Evolutionary conservation across 2,888 invertebrate genomes (phyloP).

Genomic region (Diachrysia chrysitis): DNA sequence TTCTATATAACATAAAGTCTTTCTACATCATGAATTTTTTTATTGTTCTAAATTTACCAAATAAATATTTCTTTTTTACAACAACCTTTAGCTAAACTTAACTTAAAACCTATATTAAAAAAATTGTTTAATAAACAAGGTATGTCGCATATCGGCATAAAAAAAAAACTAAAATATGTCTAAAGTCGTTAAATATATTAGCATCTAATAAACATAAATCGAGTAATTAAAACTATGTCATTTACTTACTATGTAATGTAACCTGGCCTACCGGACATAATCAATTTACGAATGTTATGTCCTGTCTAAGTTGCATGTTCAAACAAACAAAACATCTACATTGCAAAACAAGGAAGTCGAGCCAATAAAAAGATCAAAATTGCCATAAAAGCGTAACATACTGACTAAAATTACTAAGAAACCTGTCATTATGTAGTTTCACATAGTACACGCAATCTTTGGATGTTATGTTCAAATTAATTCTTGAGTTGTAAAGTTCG

Average conservation of each 20-base stretch:
- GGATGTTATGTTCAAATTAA: conserved; percentile 49
- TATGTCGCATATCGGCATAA: too few relatives aligned
- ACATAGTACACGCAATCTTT: conserved; percentile 51
- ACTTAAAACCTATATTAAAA: too few relatives aligned
- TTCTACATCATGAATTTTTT: too few relatives aligned
- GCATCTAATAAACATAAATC: background rate
- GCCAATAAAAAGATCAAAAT: conserved; percentile 48
- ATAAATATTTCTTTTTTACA: too few relatives aligned
- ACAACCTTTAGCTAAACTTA: too few relatives aligned
- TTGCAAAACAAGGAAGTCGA: conserved; percentile 56
- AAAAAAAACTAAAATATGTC: too few relatives aligned
- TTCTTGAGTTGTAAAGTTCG: conserved; percentile 48
- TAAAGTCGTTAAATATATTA: background rate
- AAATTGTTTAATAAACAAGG: too few relatives aligned
- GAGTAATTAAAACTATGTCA: background rate
- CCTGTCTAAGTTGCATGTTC: conserved; percentile 8
- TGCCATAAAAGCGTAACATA: conserved; percentile 49
- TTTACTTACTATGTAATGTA: background rate
- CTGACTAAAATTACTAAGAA: conserved; percentile 48
- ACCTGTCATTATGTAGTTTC: conserved; percentile 57
- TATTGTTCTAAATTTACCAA: too few relatives aligned
- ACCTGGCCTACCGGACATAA: background rate
- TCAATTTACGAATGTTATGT: conserved; percentile 18
- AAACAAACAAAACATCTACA: conserved; percentile 21
- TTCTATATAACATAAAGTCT: too few relatives aligned